These are phyloP conservation scores for Tethea ocularis DNA, from an alignment of 2,888 invertebrate genomes.

Conservation along the genomic window DNA sequence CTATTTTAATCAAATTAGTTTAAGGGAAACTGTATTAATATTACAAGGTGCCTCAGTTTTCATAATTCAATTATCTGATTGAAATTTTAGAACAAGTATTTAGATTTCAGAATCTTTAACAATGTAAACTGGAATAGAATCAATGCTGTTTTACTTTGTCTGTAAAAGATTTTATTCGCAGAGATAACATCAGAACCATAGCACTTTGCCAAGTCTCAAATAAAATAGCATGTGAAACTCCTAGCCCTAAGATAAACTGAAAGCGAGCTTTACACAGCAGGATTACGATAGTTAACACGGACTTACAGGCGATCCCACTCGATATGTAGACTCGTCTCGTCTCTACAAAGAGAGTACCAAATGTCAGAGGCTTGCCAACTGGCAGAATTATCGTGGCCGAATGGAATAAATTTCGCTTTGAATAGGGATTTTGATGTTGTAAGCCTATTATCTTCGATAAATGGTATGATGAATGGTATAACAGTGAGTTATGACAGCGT, in stretches of 20 bases:
- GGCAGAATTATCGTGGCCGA: constrained; percentile 45
- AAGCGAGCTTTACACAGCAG: constrained; percentile 38
- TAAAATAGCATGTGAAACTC: constrained; percentile 17
- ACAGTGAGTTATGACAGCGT: not conserved
- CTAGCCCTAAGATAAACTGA: constrained; percentile 37
- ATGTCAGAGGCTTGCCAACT: constrained; percentile 61
- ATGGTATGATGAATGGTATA: constrained; percentile 1
- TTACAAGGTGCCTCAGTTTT: constrained; percentile 3
- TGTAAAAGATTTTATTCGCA: not conserved
- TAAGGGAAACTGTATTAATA: constrained; percentile 12
- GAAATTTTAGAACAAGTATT: not conserved
- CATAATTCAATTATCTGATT: constrained; percentile 2
- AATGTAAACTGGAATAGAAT: not conserved
- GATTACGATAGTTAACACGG: constrained; percentile 63
- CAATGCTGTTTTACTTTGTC: not conserved
- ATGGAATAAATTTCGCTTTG: constrained; percentile 43
- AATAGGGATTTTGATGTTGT: constrained; percentile 16
- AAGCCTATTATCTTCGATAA: constrained; percentile 10
- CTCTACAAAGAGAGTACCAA: constrained; percentile 55
- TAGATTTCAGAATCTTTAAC: not conserved
- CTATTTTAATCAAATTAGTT: constrained; percentile 41
- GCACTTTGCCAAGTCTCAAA: constrained; percentile 7
- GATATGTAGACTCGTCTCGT: constrained; percentile 42
- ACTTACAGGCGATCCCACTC: constrained; percentile 50
- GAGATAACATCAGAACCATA: not conserved